phyloP scores from a whole-genome alignment of 2,113 vertebrate genomes.

The Cettia cetti region DNA sequence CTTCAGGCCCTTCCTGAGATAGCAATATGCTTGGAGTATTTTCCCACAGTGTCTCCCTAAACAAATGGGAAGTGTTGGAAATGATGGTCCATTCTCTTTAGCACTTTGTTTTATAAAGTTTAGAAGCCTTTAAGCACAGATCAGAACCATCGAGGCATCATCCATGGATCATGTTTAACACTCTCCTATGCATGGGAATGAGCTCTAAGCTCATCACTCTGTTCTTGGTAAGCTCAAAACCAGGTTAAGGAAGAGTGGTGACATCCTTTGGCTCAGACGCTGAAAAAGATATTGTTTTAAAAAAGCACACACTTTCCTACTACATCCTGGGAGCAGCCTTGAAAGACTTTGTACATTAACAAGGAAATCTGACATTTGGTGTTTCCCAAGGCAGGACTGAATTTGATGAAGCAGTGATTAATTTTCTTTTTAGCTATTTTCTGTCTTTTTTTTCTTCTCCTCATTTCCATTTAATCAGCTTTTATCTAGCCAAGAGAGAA shows the following conservation, averaged over 20 bases:
- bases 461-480: conserved; percentile 1
- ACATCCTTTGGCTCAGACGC: not conserved
- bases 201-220: not conserved
- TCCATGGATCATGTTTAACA: not conserved
- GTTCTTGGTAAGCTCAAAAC: not conserved
- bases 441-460: not conserved
- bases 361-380: not conserved
- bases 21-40: not conserved
- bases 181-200: not conserved
- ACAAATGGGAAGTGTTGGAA: not conserved
- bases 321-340: not conserved
- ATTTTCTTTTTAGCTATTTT: conserved; percentile 12
- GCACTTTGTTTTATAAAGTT: not conserved
- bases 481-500: conserved; percentile 31
- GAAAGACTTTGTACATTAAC: not conserved
- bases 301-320: not conserved
- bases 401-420: not conserved
- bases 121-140: not conserved
- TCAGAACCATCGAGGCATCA: not conserved
- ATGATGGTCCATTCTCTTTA: not conserved
- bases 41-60: not conserved
- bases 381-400: not conserved
- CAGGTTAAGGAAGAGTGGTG: not conserved
- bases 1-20: not conserved
- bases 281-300: not conserved